Conservation (phyloP, 2,888 invertebrate genomes). For the Pachliopta kotzebuea region DNA sequence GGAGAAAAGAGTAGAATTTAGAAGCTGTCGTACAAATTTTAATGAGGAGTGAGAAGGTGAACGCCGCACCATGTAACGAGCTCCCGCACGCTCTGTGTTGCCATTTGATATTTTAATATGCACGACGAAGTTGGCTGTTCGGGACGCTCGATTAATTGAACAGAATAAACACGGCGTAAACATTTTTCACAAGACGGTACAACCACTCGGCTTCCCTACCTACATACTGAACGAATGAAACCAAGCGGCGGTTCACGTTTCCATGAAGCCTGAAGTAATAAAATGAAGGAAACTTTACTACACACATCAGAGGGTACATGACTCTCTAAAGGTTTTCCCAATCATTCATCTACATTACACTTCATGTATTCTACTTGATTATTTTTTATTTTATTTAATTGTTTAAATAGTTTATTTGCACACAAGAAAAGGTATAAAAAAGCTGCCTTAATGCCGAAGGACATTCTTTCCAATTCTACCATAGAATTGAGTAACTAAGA, state of each 20-base stretch:
- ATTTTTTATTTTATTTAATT: no score
- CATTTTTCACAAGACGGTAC: conserved; percentile 30
- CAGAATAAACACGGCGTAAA: conserved; percentile 36
- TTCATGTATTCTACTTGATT: no score
- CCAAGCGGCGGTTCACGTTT: neutral
- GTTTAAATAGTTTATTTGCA: no score
- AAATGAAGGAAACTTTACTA: neutral
- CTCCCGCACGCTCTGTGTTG: conserved; percentile 47
- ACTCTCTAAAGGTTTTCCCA: no score
- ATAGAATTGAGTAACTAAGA: no score
- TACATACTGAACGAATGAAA: neutral
- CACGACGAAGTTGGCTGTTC: conserved; percentile 36
- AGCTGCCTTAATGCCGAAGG: no score
- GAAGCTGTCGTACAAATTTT: conserved; percentile 79
- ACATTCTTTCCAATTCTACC: no score
- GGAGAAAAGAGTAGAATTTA: conserved; percentile 80
- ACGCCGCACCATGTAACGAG: conserved; percentile 60
- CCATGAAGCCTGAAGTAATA: neutral
- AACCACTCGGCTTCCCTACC: neutral
- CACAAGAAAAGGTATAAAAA: no score
- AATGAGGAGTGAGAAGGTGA: conserved; percentile 76
- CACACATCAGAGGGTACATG: no score
- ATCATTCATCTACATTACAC: no score
- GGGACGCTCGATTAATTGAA: conserved; percentile 39
- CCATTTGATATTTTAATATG: conserved; percentile 50